A percentile compares a stretch with the other conserved stretches of the same genome.
These are phyloP conservation scores for Enteromius radiatus DNA, from an alignment of 2,797 vertebrate genomes.

Conservation along the genomic window DNA sequence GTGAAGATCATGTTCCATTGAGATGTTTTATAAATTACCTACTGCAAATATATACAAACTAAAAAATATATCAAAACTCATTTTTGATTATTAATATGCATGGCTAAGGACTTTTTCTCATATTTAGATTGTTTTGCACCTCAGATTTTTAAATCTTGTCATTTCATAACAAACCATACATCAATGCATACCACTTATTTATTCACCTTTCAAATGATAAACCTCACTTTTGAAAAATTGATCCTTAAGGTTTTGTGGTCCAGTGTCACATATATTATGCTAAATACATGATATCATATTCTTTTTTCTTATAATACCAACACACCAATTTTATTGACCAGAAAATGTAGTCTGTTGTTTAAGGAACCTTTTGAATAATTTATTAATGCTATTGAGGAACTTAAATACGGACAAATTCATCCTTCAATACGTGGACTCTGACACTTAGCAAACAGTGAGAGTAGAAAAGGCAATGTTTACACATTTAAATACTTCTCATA, in stretches of 20 bases:
- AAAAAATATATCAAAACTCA: background rate
- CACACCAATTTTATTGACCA: background rate
- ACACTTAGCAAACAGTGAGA: background rate
- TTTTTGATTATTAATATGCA: background rate
- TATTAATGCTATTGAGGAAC: background rate
- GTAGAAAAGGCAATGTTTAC: background rate
- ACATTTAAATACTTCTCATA: background rate
- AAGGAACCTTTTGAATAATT: slow-evolving; percentile 12
- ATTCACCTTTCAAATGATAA: background rate
- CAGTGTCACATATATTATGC: background rate
- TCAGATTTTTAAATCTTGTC: background rate
- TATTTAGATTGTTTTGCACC: background rate
- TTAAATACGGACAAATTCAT: background rate
- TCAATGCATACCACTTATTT: background rate
- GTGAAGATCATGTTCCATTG: background rate
- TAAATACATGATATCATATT: background rate
- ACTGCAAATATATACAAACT: background rate
- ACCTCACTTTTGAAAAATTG: background rate
- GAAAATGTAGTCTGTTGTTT: background rate
- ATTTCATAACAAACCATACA: background rate
- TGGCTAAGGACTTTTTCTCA: background rate
- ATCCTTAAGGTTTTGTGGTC: background rate
- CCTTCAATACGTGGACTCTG: background rate
- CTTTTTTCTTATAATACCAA: background rate
- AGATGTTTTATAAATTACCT: background rate